These are phyloP conservation scores for Xenopus petersii DNA, from an alignment of 2,797 vertebrate genomes.

Conservation along the genomic window DNA sequence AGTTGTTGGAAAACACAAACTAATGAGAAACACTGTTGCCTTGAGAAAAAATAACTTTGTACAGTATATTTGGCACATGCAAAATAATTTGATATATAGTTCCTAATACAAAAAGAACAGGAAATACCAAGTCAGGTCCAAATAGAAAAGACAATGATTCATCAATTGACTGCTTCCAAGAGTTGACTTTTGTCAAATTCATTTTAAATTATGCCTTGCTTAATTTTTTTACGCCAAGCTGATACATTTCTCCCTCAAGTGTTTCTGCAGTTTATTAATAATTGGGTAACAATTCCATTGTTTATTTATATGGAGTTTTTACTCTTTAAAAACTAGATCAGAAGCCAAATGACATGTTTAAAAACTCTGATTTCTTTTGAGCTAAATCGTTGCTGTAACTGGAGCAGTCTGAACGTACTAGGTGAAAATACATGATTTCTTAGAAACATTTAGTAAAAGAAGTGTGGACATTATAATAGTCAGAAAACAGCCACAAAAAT, in stretches of 20 bases:
- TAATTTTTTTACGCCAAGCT: neutral
- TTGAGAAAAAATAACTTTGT: neutral
- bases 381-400: neutral
- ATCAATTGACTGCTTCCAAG: slow-evolving; percentile 56
- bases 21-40: neutral
- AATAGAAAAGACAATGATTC: slow-evolving; percentile 56
- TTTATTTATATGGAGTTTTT: neutral
- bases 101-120: slow-evolving; percentile 53
- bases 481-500: too few relatives aligned
- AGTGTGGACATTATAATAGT: too few relatives aligned
- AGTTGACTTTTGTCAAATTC: slow-evolving; percentile 50
- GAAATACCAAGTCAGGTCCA: slow-evolving; percentile 55
- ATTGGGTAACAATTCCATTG: neutral
- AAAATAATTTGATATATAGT: slow-evolving; percentile 48
- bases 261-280: neutral
- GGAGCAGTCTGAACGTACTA: neutral
- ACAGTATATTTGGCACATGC: slow-evolving; percentile 47
- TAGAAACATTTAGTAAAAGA: too few relatives aligned
- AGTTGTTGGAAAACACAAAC: slow-evolving; percentile 25
- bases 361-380: neutral
- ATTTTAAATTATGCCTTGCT: slow-evolving; percentile 32
- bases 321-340: neutral
- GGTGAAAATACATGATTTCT: too few relatives aligned
- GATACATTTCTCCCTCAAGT: slow-evolving; percentile 14
- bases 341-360: neutral